Percentiles rank a stretch among this genome's conserved stretches.
Evolutionary conservation across 2,888 invertebrate species (phyloP).

Genomic region (Allolobophora icterica): DNA sequence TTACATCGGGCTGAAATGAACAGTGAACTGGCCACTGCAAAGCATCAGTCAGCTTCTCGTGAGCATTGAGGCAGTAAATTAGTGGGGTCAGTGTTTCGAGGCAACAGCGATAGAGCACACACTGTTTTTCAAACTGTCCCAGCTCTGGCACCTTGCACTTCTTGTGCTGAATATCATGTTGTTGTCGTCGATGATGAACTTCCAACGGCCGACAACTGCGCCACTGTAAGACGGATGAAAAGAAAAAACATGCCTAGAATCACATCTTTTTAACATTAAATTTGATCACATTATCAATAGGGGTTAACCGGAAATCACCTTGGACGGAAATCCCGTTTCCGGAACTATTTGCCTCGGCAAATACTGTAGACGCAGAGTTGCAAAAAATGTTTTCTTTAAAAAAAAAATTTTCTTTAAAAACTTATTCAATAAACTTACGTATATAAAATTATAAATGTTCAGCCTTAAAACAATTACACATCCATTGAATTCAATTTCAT

Average conservation of each 20-base stretch:
- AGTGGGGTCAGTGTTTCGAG: slow-evolving; percentile 7
- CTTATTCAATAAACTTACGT: no score
- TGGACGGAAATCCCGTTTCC: no score
- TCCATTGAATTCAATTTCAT: no score
- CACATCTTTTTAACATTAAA: background rate
- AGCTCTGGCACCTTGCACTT: background rate
- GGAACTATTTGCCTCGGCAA: no score
- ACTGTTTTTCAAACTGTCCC: background rate
- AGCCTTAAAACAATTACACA: no score
- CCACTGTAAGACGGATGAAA: background rate
- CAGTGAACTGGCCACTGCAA: background rate
- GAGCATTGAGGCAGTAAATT: background rate
- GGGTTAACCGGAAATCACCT: no score
- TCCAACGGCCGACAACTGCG: slow-evolving; percentile 22
- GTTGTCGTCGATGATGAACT: slow-evolving; percentile 8
- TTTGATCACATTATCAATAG: background rate
- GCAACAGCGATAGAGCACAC: background rate
- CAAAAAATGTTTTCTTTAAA: no score
- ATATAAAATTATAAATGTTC: no score
- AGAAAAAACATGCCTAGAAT: background rate
- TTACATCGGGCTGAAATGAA: background rate
- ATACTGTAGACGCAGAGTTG: no score
- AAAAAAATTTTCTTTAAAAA: no score
- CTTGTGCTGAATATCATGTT: background rate
- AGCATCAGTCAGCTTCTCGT: background rate